A percentile compares a stretch with the other conserved stretches of the same genome.
Conservation (phyloP, 2,888 invertebrate species). For the Hololepta plana region DNA sequence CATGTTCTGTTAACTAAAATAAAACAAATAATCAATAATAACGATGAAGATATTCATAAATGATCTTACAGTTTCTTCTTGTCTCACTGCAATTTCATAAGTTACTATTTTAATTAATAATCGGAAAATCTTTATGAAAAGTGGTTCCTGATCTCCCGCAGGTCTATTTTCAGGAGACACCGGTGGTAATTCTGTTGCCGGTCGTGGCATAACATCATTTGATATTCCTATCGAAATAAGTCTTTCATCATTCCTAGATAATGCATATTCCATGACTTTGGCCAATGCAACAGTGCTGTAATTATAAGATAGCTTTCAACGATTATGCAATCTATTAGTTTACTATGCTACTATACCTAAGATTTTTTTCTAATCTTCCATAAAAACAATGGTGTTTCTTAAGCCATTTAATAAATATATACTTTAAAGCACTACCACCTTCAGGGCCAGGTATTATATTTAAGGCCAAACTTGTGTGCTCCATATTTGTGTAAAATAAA, state of each 20-base stretch:
- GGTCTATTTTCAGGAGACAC: too few species aligned
- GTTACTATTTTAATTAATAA: too few species aligned
- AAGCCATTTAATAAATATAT: slow-evolving; percentile 10
- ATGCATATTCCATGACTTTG: slow-evolving; percentile 9
- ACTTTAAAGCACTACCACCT: slow-evolving; percentile 11
- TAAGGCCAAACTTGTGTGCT: slow-evolving; percentile 9
- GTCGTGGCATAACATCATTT: too few species aligned
- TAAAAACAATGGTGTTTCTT: slow-evolving; percentile 7
- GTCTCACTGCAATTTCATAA: too few species aligned
- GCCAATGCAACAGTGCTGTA: slow-evolving; percentile 10
- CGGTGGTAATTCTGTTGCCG: too few species aligned
- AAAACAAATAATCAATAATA: too few species aligned
- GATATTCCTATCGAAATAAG: too few species aligned
- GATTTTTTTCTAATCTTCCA: slow-evolving; percentile 8
- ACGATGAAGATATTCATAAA: too few species aligned
- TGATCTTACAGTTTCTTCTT: too few species aligned
- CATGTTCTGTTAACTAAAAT: too few species aligned
- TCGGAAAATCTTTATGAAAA: too few species aligned
- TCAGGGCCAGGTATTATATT: slow-evolving; percentile 12
- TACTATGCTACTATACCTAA: slow-evolving; percentile 8
- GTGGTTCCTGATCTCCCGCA: too few species aligned
- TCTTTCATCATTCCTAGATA: slow-evolving; percentile 10
- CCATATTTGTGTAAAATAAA: slow-evolving; percentile 10
- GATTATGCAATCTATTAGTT: neutral
- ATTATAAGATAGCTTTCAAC: slow-evolving; percentile 5